Percentiles rank a stretch among this genome's conserved stretches.
Evolutionary conservation across 2,113 vertebrate genomes (phyloP).

Genomic region (Sylvia atricapilla): DNA sequence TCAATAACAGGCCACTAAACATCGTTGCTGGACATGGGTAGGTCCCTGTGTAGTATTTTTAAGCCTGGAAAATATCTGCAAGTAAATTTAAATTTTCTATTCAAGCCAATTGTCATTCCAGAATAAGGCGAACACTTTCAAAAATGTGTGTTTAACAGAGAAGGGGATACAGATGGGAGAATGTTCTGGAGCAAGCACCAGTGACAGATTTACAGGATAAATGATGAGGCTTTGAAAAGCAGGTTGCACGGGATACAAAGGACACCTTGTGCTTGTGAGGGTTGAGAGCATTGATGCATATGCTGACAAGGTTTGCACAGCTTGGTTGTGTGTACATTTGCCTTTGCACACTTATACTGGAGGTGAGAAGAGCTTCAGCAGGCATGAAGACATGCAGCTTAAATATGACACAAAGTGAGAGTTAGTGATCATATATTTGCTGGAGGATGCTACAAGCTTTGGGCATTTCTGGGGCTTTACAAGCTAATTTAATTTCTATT

Average conservation of each 20-base stretch:
- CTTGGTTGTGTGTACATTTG: constrained; percentile 18
- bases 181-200: neutral
- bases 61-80: neutral
- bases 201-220: constrained; percentile 10
- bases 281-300: neutral
- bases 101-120: neutral
- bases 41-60: neutral
- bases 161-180: neutral
- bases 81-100: neutral
- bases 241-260: neutral
- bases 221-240: neutral
- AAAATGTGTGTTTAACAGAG: neutral
- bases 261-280: constrained; percentile 13
- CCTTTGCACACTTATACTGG: neutral
- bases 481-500: constrained; percentile 45
- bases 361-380: constrained; percentile 31
- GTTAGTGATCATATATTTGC: constrained; percentile 19
- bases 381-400: neutral
- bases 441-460: neutral
- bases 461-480: constrained; percentile 12
- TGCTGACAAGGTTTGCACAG: constrained; percentile 8
- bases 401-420: neutral
- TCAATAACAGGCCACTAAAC: neutral
- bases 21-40: neutral
- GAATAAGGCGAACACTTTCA: neutral